Conservation (phyloP, 2,113 vertebrate genomes). For the Atherinomorus stipes region DNA sequence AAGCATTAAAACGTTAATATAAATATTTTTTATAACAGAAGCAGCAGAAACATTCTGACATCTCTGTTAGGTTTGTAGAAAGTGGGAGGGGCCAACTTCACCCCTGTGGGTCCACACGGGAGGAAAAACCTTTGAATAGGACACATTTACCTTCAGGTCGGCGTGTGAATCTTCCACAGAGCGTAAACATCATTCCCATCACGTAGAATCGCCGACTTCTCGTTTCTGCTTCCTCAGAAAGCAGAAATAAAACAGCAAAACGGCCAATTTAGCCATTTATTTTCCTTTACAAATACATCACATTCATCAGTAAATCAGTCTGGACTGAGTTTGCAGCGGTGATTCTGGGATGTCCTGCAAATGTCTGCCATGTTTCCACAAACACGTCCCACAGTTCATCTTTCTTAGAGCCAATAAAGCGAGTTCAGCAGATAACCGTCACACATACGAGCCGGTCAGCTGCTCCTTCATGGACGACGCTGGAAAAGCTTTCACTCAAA, state of each 20-base stretch:
- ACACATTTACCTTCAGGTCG: too few relatives aligned
- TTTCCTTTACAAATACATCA: not conserved
- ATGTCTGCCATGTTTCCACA: not conserved
- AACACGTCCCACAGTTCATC: too few relatives aligned
- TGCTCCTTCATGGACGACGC: not conserved
- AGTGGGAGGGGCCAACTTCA: too few relatives aligned
- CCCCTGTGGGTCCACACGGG: too few relatives aligned
- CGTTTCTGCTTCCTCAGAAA: too few relatives aligned
- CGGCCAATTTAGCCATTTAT: not conserved
- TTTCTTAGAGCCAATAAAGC: too few relatives aligned
- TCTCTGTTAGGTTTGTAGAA: too few relatives aligned
- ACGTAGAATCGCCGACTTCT: not conserved
- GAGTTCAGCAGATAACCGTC: not conserved
- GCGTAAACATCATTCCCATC: not conserved
- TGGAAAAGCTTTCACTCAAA: not conserved
- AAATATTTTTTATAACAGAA: too few relatives aligned
- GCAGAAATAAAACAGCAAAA: not conserved
- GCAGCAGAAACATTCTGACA: too few relatives aligned
- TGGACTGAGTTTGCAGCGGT: not conserved
- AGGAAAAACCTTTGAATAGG: too few relatives aligned
- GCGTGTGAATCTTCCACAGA: too few relatives aligned
- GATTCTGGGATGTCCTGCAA: slow-evolving; percentile 5
- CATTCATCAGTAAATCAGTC: not conserved
- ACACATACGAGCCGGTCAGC: not conserved
- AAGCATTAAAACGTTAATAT: too few relatives aligned